Evolutionary conservation across 2,888 invertebrate genomes (phyloP), one percentile per base, ranked within the genome.

Genomic region (Acleris cristana): DNA sequence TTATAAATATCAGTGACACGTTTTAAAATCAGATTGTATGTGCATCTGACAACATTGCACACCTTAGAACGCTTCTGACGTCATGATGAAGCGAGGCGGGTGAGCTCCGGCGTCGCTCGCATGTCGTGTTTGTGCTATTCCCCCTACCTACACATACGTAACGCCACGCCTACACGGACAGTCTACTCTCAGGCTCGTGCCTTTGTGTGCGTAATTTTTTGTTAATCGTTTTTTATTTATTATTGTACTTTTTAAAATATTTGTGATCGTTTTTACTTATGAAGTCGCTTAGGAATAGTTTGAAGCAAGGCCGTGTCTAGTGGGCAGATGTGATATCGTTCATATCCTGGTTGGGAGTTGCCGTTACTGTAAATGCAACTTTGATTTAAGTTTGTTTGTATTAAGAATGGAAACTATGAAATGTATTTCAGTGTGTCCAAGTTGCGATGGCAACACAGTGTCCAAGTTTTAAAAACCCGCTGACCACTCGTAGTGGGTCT

Each of bases 211-310:
- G 76, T 77, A 77, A 74, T 69, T 76, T 78, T 75, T 79, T 79
- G 76, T 79, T 80, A 79, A 73, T 74, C 69, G 63, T 77, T 75
- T 73, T 77, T 79, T 79, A 78, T 82, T 79, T 79, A 79, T 79
- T 82, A 77, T 79, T 81, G 73, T 77, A 74, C 74, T 78, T 75
- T 78, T 75, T 71, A 75, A 71, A 73, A 68, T 74, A 69, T 78
- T 78, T 81, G 78, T 81, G 76, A 79, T 77, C 73, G 73, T 77
- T 79, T 78, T 71, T 72, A 73, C 66, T 77, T 71, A 74, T 73
- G 66, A 69, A 71, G 71, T 72, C 71, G 72, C 72, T 70, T 70
- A 65, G 65, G 65, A 62, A 69, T 67, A 62, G 57, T 52, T 62
- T 44, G 63, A 44, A 66, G 59, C 69, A 54, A 60, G 65, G 71